Evolutionary conservation across 2,113 vertebrate genomes (phyloP), one percentile per base, ranked within the genome.

Genomic region (Stigmatopora argus): DNA sequence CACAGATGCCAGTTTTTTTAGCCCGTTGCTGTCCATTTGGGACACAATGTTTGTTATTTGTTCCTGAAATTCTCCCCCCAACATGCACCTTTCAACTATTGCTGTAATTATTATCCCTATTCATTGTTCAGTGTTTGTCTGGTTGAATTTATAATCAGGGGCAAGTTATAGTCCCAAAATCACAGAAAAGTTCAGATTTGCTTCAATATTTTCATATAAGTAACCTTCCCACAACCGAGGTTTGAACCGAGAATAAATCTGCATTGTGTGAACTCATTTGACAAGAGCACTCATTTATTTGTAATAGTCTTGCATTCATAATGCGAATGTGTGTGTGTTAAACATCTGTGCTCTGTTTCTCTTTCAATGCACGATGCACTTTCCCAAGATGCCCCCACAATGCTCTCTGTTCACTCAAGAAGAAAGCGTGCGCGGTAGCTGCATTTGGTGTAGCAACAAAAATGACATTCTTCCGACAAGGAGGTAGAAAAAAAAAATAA

Each of bases 371-470:
- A 78, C 76, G 63, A 58, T 73, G 79, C 75, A 72, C 77, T 85
- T 83, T 75, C 57, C 77, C 68, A 70, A 78, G 70, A 82, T 71
- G 77, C 57, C 75, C 81, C n/a, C 59, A 41, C 83, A 84, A 80
- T 67, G 83, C 86, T 87, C 79, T 88, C 72, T 83, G 83, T 75
- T 78, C 88, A 69, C 77, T 89, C 81, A 74, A 76, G 78, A 80
- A 73, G 83, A 66, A 82, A 82, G 83, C 64, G 44, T 64, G 73
- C 26, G 31, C 69, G 69, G 73, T 71, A 68, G 47, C 68, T 73
- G 48, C 78, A 58, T 75, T 79, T 67, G 35, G 69, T 62, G 65
- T 70, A 13, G 67, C 75, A 31, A 67, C 31, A n/a, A 38, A 70
- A 71, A 82, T 61, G 71, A 70, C 38, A 11, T 66, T 53, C 77